Conservation (phyloP, 2,113 vertebrate genomes). For the Eonycteris spelaea region DNA sequence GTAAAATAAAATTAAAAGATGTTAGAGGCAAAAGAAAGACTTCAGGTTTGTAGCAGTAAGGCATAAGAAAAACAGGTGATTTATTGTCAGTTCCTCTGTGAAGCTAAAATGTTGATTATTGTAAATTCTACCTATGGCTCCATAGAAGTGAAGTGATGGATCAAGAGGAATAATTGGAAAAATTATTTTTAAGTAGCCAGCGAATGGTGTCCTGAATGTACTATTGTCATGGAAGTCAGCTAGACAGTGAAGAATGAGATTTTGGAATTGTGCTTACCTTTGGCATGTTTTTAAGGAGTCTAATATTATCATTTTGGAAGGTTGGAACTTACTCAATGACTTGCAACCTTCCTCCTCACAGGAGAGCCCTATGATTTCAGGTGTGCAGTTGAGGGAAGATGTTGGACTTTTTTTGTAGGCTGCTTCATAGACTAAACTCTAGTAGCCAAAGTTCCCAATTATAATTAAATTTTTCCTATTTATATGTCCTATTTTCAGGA, state of each 20-base stretch:
- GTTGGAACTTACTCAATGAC: not conserved
- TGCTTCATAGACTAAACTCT: not conserved
- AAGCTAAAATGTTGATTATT: not conserved
- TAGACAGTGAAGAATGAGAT: constrained; percentile 25
- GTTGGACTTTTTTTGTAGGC: not conserved
- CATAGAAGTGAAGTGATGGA: not conserved
- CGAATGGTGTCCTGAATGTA: not conserved
- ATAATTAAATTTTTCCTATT: not conserved
- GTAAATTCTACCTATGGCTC: not conserved
- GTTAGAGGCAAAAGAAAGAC: not conserved
- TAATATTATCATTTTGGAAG: constrained; percentile 14
- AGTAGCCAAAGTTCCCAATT: not conserved
- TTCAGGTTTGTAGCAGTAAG: not conserved
- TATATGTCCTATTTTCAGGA: not conserved
- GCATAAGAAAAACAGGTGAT: not conserved
- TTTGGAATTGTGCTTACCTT: constrained; percentile 2
- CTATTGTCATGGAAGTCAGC: not conserved
- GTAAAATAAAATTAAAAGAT: not conserved
- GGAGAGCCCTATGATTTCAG: constrained; percentile 47
- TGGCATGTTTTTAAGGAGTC: not conserved
- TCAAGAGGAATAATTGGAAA: not conserved
- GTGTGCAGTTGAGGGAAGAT: not conserved
- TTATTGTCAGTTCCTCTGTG: not conserved
- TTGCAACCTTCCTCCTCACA: not conserved
- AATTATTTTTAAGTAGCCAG: constrained; percentile 41